Conservation (phyloP, 2,113 vertebrate species). For the Monarcha castaneiventris region DNA sequence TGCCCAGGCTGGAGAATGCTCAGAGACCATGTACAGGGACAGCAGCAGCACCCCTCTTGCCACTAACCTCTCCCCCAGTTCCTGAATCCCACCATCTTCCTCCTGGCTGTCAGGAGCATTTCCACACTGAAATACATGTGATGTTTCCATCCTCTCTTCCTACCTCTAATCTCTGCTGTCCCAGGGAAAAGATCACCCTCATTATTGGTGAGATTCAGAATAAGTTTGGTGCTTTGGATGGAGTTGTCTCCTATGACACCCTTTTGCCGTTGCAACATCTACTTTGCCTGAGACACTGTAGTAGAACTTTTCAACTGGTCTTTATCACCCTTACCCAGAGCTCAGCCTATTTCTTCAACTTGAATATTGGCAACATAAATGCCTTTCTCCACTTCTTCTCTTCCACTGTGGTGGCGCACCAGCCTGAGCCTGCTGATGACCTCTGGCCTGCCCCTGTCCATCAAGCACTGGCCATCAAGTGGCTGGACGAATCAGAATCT, state of each 20-base stretch:
- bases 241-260: neutral
- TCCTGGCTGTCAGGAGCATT: neutral
- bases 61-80: neutral
- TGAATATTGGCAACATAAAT: neutral
- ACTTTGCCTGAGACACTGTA: neutral
- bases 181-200: neutral
- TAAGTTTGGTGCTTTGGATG: neutral
- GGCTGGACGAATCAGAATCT: too few species aligned
- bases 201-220: neutral
- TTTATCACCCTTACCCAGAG: neutral
- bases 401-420: too few species aligned
- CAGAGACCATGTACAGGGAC: rapidly evolving
- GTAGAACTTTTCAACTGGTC: neutral
- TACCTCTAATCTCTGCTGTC: neutral
- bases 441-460: too few species aligned
- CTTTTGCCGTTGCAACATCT: neutral
- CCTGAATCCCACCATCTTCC: neutral
- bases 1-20: neutral
- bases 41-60: neutral
- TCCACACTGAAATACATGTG: neutral
- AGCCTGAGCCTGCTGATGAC: too few species aligned
- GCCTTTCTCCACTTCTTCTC: neutral
- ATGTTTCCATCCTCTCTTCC: neutral
- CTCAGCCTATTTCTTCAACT: neutral
- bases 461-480: too few species aligned